These are phyloP conservation scores for Drosophila ohnishii DNA, from an alignment of 1,140 invertebrate genomes.

Conservation along the genomic window DNA sequence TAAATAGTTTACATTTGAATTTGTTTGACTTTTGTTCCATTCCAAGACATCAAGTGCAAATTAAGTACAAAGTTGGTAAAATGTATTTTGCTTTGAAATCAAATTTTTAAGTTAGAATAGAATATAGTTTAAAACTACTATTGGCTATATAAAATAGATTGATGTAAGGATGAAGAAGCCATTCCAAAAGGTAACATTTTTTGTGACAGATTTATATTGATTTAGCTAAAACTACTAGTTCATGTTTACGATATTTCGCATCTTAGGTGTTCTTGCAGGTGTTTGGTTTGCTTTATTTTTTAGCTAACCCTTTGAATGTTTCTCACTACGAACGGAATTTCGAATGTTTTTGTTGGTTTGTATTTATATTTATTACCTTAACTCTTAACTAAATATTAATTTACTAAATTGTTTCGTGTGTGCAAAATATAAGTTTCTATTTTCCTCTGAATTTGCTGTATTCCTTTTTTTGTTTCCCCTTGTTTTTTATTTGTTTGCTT, in stretches of 20 bases:
- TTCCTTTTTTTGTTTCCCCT: conserved; percentile 20
- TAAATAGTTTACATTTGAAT: conserved; percentile 25
- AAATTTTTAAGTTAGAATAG: conserved; percentile 23
- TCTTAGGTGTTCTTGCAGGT: conserved; percentile 21
- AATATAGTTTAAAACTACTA: conserved; percentile 49
- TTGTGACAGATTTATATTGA: conserved; percentile 12
- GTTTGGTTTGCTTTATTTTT: neutral
- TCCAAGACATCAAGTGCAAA: conserved; percentile 29
- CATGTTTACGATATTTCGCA: conserved; percentile 20
- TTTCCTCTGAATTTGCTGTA: conserved; percentile 23
- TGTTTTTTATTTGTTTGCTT: conserved; percentile 51
- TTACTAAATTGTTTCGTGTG: conserved; percentile 30
- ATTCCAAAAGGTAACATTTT: conserved; percentile 11
- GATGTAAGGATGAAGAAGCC: conserved; percentile 20
- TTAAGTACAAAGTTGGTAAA: conserved; percentile 66
- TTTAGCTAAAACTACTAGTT: conserved; percentile 28
- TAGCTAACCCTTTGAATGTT: conserved; percentile 34
- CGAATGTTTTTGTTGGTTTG: conserved; percentile 60
- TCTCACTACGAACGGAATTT: conserved; percentile 63
- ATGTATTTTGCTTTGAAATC: conserved; percentile 18
- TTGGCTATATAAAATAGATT: conserved; percentile 33
- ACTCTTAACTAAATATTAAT: conserved; percentile 27
- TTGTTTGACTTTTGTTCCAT: conserved; percentile 35
- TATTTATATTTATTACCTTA: conserved; percentile 33
- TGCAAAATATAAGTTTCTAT: conserved; percentile 28